Evolutionary conservation across 2,888 invertebrate genomes (phyloP), one percentile per base, ranked within the genome.

Genomic region (Pyrrhia umbra): DNA sequence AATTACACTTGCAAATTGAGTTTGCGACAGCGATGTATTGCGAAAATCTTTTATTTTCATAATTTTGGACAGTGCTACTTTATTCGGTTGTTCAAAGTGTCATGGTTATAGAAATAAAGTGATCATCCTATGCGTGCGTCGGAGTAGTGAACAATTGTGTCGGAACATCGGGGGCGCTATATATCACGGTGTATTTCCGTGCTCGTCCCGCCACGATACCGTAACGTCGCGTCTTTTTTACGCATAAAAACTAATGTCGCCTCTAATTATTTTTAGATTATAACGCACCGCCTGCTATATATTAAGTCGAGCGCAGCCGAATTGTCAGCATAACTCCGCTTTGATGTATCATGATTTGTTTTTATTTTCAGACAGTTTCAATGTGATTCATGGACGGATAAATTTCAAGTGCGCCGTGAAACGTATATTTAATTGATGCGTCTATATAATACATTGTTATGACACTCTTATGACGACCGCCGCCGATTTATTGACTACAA

Each of bases 211-310:
- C 70, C 86, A 85, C 85, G 85, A 84, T 83, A 85, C 86, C 85
- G 85, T 87, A 90, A 88, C 87, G 83, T 87, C 87, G 87, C 88
- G 88, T 91, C 91, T 94, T 94, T 94, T 95, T 94, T 94, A 94
- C 90, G 91, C 91, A 90, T 93, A 94, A 95, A 94, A 94, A 95
- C 94, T 92, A 94, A 94, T 94, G 94, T 93, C 93, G 88, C 88
- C 88, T 92, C 93, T 95, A 94, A 95, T 95, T 95, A 95, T 95
- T 95, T 95, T 94, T 95, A 94, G 94, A 94, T 94, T 93, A 93
- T 90, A 94, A 92, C 94, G 92, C 89, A 92, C 92, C 93, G 94
- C 89, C 91, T 87, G 93, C 91, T 88, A 91, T 95, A 95, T 93
- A 92, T 94, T 93, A 92, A 90, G 92, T 88, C 90, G 88, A 88